Base-by-base conservation (phyloP, 92 coral and sea anemone genomes). In the Zoanthus gigantus region DNA sequence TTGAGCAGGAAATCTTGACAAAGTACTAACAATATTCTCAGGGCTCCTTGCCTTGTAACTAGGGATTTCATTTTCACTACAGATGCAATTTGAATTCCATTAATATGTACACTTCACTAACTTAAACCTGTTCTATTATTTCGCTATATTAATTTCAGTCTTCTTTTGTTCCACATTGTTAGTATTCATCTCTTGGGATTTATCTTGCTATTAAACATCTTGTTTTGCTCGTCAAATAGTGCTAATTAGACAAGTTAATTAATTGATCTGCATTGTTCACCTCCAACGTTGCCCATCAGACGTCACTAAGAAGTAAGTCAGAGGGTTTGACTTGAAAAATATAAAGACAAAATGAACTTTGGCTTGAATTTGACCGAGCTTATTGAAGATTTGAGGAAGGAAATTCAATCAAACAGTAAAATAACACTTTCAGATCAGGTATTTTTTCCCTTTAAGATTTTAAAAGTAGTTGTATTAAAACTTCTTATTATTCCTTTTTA, bases 21-120 rank as follows among this genome's bases (percentile, higher is more conserved):
- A 37, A 37, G 4, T 37, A 50, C 12, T 50, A 50, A 11, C 5
- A 50, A 54, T 31, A 77, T 29, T 75, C 60, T 8, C 67, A 52
- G 29, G 23, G 1, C 12, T 47, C 28, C 53, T 76, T 34, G 44
- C 34, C 28, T 4, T 31, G 82, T 54, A 28, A 52, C 82, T 57
- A 77, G 82, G 82, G 29, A 65, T 77, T 77, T 54, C 67, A 31
- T 52, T 12, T 63, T 54, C 67, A 52, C 67, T 12, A 31, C 82
- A 77, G 67, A 54, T 18, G 53, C 28, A 53, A 77, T 77, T 77
- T 54, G 61, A 77, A 77, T 77, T 14, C 61, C 79, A 63, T 18
- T n/a, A n/a, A 75, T 47, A 48, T 23, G 23, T n/a, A 53, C 23
- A 16, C 82, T 52, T 77, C 67, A 77, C 18, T 29, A 42, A 23